Base-by-base conservation (phyloP, 2,888 invertebrate genomes). In the Automeris io region DNA sequence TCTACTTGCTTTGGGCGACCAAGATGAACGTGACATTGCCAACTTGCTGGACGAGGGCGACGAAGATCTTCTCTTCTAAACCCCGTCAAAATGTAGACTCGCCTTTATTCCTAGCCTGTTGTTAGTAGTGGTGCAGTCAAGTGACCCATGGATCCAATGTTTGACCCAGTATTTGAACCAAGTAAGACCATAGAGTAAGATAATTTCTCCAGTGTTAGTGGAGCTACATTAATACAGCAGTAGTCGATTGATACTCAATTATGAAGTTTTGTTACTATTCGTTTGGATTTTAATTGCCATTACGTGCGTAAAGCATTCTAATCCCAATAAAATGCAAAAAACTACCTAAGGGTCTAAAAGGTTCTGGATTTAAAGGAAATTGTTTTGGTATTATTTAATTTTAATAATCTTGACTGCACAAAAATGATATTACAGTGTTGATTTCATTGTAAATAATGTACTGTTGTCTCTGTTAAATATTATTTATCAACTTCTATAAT, bases 11-110 rank as follows among this genome's bases (percentile, higher is more conserved):
- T 59, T 57, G n/a, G n/a, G n/a, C 7, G 73, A 66, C 5, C 43
- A 47, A 31, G 80, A 83, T 35, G 42, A 61, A 12, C 57, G 88
- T 53, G 79, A 86, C 41, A 73, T 88, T 18, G 90, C 90, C 22
- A 96, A 93, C 68, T 89, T 97, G 59, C 83, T 97, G 32, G 94
- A 95, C 47, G 95, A 96, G 53, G 94, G 93, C 29, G 97, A 97
- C 63, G 96, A 96, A 67, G 97, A 97, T 81, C 83, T 97, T 43
- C 87, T 97, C 41, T 97, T 97, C 87, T 95, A 94, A 89, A 48
- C 36, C 35, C 39, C 24, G 35, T 44, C 42, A 45, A 41, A 31
- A 22, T 33, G 35, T 58, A 58, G 51, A 51, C 44, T 43, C 38
- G 37, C 39, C 54, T 46, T 42, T 57, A 47, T 58, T 59, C 45